phyloP scores from a whole-genome alignment of 2,888 invertebrate species.

The Drosophila setosimentum region DNA sequence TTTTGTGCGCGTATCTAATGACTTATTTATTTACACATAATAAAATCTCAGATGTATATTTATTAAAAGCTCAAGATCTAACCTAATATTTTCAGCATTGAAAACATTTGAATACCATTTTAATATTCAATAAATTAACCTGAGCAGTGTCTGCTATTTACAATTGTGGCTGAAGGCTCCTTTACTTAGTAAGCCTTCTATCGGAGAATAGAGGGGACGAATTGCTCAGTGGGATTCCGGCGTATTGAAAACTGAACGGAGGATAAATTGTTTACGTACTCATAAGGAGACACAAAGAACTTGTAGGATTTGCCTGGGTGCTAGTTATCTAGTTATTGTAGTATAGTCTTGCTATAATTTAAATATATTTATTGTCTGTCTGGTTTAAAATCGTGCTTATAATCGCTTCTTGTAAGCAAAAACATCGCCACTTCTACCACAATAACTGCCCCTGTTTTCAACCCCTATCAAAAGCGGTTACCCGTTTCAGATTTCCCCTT shows the following conservation, averaged over 20 bases:
- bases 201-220: neutral
- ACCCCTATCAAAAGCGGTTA: constrained; percentile 5
- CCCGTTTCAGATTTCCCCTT: constrained; percentile 16
- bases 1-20: constrained; percentile 1
- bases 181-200: neutral
- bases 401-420: neutral
- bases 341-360: neutral
- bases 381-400: neutral
- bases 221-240: no score
- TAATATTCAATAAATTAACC: neutral
- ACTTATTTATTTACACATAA: neutral
- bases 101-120: neutral
- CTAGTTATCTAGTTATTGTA: neutral
- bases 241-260: neutral
- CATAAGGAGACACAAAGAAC: neutral
- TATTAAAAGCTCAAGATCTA: neutral
- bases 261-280: neutral
- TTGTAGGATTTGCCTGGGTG: neutral
- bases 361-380: neutral
- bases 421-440: constrained; percentile 19
- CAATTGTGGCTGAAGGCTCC: accelerated
- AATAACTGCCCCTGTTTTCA: neutral
- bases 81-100: neutral
- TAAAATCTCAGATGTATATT: neutral
- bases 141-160: neutral